Evolutionary conservation across 2,797 vertebrate genomes (phyloP).

Genomic region (Sebastes baramenuke): DNA sequence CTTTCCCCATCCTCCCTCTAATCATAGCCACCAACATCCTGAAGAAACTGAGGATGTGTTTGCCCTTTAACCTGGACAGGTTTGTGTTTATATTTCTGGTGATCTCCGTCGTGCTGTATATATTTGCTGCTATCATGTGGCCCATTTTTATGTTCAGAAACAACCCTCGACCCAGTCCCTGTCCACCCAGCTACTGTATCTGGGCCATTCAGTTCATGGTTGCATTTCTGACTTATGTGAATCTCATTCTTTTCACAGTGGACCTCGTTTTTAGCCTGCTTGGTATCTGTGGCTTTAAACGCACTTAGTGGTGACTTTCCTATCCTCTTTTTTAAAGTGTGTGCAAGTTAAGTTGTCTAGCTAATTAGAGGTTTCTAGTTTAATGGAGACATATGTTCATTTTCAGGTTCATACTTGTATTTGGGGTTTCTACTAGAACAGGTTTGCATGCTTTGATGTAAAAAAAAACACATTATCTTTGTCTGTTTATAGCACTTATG

Average conservation of each 20-base stretch:
- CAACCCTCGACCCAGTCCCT: slow-evolving; percentile 40
- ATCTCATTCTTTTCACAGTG: slow-evolving; percentile 83
- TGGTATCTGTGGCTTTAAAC: slow-evolving; percentile 73
- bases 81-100: slow-evolving; percentile 80
- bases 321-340: neutral
- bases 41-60: slow-evolving; percentile 74
- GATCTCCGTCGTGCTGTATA: slow-evolving; percentile 82
- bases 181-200: slow-evolving; percentile 43
- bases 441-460: no score
- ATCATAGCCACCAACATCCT: slow-evolving; percentile 85
- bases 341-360: neutral
- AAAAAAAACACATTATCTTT: no score
- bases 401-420: no score
- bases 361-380: neutral
- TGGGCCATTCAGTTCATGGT: slow-evolving; percentile 84
- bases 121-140: slow-evolving; percentile 81
- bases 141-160: slow-evolving; percentile 80
- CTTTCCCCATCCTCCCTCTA: slow-evolving; percentile 83
- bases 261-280: slow-evolving; percentile 84
- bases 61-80: slow-evolving; percentile 82
- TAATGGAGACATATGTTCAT: neutral
- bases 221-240: slow-evolving; percentile 84
- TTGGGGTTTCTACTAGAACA: no score
- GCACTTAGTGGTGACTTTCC: neutral
- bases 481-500: no score